Base-by-base conservation (phyloP, 2,797 vertebrate genomes). In the Bucorvus abyssinicus region DNA sequence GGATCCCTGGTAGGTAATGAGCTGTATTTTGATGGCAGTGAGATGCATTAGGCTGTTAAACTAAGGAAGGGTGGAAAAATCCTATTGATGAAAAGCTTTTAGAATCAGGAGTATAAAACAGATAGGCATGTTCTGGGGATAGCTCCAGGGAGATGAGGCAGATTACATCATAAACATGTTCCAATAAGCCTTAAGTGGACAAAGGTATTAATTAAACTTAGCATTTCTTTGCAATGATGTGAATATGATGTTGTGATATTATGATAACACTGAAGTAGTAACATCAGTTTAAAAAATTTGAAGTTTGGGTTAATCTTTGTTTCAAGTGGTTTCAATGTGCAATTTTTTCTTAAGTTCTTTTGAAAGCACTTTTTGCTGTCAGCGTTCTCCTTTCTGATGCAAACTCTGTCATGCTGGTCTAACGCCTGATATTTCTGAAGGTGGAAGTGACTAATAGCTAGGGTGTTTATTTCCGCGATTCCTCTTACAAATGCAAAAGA, bases 381-480 rank as follows among this genome's bases (percentile, higher is more conserved):
- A 27, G 47, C 44, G 42, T 82, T 93, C 49, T 87, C 26, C 50
- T 70, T 79, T 92, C 64, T 79, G n/a, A 63, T 67, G 59, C 63
- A 82, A 59, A 55, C 2, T 0, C 42, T 71, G 34, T 81, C 32
- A 3, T 38, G 29, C 32, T 81, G 11, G 57, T 91, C 22, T 26
- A 67, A 67, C 0, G 55, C 40, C 47, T 67, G 52, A 8, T 60
- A 47, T 77, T 96, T 94, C 74, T 93, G 93, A 90, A 91, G 93
- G 85, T 94, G 95, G 94, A 96, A 97, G 74, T 96, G 95, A 95
- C 87, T 95, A 95, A 94, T 74, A 91, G 40, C 52, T 88, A 11
- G 79, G 22, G 50, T 84, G 82, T 95, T 96, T 91, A 73, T 96
- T 94, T 92, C 87, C 82, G 59, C 52, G 69, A 64, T 90, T 77